Evolutionary conservation across 2,797 vertebrate species (phyloP).

Genomic region (Gambelia wislizenii): DNA sequence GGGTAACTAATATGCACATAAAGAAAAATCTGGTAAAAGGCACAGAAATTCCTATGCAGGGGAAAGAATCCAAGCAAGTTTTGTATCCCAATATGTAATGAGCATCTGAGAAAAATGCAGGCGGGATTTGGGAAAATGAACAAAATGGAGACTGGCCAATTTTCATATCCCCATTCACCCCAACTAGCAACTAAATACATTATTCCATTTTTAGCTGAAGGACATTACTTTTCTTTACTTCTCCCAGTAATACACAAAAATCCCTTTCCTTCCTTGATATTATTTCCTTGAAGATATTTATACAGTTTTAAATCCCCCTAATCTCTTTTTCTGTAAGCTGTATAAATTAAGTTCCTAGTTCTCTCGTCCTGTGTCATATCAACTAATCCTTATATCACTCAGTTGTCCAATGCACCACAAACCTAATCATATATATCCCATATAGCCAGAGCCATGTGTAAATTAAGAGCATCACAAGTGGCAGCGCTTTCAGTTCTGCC

Average conservation of each 20-base stretch:
- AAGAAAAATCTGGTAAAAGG: too few relatives aligned
- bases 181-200: neutral
- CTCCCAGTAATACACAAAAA: neutral
- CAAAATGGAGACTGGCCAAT: neutral
- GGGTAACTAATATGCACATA: too few relatives aligned
- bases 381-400: slow-evolving; percentile 50
- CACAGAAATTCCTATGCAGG: too few relatives aligned
- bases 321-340: slow-evolving; percentile 54
- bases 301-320: slow-evolving; percentile 53
- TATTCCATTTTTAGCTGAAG: slow-evolving; percentile 1
- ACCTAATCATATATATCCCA: slow-evolving; percentile 9
- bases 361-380: slow-evolving; percentile 39
- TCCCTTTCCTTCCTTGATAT: slow-evolving; percentile 44
- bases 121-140: too few relatives aligned
- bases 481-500: neutral
- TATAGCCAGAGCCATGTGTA: neutral
- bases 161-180: neutral
- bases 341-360: slow-evolving; percentile 54
- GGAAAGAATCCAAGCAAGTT: too few relatives aligned
- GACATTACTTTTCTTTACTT: slow-evolving; percentile 27
- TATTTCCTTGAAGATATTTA: slow-evolving; percentile 49
- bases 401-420: slow-evolving; percentile 34
- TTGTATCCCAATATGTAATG: too few relatives aligned
- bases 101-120: too few relatives aligned
- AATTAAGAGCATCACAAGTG: slow-evolving; percentile 2